Percentiles rank a stretch among this genome's conserved stretches.
Conservation (phyloP, 2,888 invertebrate genomes). For the Anthophora plumipes region DNA sequence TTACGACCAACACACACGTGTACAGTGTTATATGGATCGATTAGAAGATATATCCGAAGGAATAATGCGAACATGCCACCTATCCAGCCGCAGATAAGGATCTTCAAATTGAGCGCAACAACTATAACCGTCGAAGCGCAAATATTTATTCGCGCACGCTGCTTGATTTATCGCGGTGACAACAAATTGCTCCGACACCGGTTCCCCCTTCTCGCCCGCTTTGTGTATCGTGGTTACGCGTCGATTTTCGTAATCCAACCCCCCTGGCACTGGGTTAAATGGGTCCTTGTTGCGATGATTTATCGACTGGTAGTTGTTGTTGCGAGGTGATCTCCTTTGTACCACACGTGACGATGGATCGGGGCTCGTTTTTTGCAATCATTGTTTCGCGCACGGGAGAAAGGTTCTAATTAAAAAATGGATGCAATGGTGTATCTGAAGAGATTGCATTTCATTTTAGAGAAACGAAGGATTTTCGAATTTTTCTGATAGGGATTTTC, state of each 20-base stretch:
- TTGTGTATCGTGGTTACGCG: not conserved
- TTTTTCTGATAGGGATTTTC: too few species aligned
- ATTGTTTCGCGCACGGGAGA: too few species aligned
- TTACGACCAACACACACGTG: too few species aligned
- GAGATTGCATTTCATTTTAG: too few species aligned
- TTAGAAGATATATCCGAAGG: conserved; percentile 3
- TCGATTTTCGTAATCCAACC: conserved; percentile 28
- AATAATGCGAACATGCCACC: conserved; percentile 34
- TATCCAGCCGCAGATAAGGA: conserved; percentile 48
- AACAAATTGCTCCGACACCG: conserved; percentile 63
- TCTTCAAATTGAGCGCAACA: conserved; percentile 58
- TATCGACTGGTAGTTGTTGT: not conserved
- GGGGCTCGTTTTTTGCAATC: too few species aligned
- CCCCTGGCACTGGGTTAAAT: not conserved
- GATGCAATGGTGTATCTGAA: too few species aligned
- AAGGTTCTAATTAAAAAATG: too few species aligned
- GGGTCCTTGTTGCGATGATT: not conserved
- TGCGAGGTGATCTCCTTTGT: not conserved
- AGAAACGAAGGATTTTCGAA: too few species aligned
- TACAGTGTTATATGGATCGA: conserved; percentile 40
- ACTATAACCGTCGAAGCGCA: conserved; percentile 57
- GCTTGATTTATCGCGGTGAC: conserved; percentile 67
- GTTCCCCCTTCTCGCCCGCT: conserved; percentile 3
- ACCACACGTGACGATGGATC: too few species aligned
- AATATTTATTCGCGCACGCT: conserved; percentile 58